A percentile compares a stretch with the other conserved stretches of the same genome.
Conservation (phyloP, 2,797 vertebrate genomes). For the Ctenopoma kingsleyae region DNA sequence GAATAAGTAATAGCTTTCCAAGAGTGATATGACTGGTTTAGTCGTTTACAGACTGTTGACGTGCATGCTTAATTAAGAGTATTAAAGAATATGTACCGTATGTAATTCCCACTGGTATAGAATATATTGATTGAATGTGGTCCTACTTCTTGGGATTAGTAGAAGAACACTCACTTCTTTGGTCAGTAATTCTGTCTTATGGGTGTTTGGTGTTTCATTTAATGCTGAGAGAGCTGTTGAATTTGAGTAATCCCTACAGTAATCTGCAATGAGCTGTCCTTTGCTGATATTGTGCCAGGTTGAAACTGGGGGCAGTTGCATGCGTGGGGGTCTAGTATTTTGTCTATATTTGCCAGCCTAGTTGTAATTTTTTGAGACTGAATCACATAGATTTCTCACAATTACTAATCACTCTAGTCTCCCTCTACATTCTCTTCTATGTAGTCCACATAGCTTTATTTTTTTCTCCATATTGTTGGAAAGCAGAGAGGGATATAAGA, state of each 20-base stretch:
- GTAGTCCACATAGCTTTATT: not conserved
- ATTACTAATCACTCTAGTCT: not conserved
- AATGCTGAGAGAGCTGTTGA: conserved; percentile 72
- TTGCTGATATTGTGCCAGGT: conserved; percentile 62
- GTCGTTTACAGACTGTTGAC: not conserved
- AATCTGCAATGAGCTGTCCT: conserved; percentile 72
- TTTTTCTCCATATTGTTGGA: not conserved
- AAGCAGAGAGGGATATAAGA: not conserved
- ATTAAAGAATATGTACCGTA: not conserved
- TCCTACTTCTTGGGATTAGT: conserved; percentile 26
- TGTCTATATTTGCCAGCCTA: not conserved
- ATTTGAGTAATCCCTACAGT: conserved; percentile 72
- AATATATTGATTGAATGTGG: conserved; percentile 31
- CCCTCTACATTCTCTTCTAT: not conserved
- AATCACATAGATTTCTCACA: not conserved
- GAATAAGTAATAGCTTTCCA: not conserved
- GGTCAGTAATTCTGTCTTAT: conserved; percentile 60
- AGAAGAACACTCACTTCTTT: conserved; percentile 12
- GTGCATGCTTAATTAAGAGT: not conserved
- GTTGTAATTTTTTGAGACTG: not conserved
- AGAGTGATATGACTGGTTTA: conserved; percentile 4
- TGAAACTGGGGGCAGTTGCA: conserved; percentile 46
- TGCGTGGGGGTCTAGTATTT: conserved; percentile 18
- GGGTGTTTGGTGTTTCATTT: conserved; percentile 68
- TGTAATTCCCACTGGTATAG: not conserved